Evolutionary conservation across 1,140 invertebrate species (phyloP), one percentile per base, ranked within the genome.

Genomic region (Condylostylus longicornis): DNA sequence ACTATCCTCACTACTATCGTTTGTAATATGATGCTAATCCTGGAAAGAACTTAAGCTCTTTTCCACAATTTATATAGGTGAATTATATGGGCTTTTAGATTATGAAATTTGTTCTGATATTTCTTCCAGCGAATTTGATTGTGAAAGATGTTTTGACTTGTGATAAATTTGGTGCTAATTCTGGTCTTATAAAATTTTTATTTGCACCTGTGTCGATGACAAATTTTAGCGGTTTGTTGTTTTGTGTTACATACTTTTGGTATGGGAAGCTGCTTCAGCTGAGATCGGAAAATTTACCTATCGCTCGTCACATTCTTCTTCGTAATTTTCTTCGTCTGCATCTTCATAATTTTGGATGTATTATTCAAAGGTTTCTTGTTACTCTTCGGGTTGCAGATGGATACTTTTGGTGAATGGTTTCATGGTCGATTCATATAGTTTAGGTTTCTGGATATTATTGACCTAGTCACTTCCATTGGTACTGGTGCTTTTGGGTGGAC

Each of bases 341-440:
- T 30, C n/a, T 27, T 38, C 17, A 27, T 31, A 38, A 19, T 30
- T 14, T 38, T 38, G 25, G 21, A 14, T 14, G 17, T 38, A 38
- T 38, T 38, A 25, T 25, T 38, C 18, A 15, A 38, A 33, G 13
- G 37, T 19, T 22, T 38, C 22, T 21, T 27, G 17, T n/a, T 38
- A 33, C 20, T 38, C 30, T 25, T 38, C 18, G 21, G 35, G n/a
- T 10, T 28, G 13, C 29, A n/a, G 17, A 18, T 29, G 35, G 14
- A 22, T 14, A 29, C 9, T 19, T 13, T 7, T 32, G 17, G 13
- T 19, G 21, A 20, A 30, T 20, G 20, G 14, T 35, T 33, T 40
- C 33, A 18, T 8, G 23, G 38, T 35, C 36, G 37, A 10, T 46
- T 42, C 34, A 41, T 43, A 23, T 46, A 46, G 28, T 46, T 39